Evolutionary conservation across 2,113 vertebrate genomes (phyloP).

Genomic region (Pholis gunnellus): DNA sequence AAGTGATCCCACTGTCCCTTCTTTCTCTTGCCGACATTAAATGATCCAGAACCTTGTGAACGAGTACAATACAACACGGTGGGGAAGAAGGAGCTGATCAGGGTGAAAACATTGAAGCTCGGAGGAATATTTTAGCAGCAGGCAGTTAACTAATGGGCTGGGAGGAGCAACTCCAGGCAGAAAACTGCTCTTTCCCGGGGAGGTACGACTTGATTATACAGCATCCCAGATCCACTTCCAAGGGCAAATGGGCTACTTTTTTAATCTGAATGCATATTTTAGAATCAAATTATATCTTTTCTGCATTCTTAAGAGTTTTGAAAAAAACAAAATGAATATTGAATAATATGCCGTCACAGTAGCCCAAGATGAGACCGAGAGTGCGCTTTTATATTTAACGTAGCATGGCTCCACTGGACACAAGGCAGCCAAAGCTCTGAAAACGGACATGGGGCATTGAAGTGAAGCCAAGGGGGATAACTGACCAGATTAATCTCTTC

Average conservation of each 20-base stretch:
- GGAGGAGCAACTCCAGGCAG: background rate
- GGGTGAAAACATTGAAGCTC: slow-evolving; percentile 10
- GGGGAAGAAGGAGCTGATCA: background rate
- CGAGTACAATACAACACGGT: background rate
- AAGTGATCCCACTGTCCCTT: background rate
- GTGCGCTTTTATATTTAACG: slow-evolving; percentile 15
- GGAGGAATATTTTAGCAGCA: slow-evolving; percentile 42
- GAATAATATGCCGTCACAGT: background rate
- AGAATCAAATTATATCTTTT: slow-evolving; percentile 33
- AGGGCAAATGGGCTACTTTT: slow-evolving; percentile 18
- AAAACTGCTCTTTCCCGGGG: slow-evolving; percentile 13
- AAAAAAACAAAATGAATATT: background rate
- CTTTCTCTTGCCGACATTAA: background rate
- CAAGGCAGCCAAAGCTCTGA: background rate
- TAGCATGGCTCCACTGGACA: background rate
- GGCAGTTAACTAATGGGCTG: slow-evolving; percentile 17
- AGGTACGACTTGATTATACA: slow-evolving; percentile 27
- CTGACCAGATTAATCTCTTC: background rate
- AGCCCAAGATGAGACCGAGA: slow-evolving; percentile 1
- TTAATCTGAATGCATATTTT: slow-evolving; percentile 32
- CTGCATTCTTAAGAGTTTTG: slow-evolving; percentile 17
- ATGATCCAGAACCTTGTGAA: background rate
- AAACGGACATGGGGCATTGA: background rate
- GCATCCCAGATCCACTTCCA: slow-evolving; percentile 8
- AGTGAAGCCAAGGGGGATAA: background rate